Conservation (phyloP, 1,140 invertebrate species). For the Leptinotarsa texana region DNA sequence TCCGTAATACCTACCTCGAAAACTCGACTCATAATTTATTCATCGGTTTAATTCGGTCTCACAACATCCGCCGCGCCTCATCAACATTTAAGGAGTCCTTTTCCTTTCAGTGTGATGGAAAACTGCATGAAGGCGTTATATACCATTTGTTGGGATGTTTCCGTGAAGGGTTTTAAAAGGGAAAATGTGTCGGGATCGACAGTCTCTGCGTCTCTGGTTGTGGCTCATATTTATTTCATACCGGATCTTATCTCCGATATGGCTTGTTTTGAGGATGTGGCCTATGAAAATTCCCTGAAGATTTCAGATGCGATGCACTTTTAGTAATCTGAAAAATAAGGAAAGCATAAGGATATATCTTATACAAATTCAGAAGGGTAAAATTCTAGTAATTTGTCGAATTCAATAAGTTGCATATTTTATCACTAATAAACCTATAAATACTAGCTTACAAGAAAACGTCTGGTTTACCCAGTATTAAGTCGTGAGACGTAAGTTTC, state of each 20-base stretch:
- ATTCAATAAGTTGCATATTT: too few relatives aligned
- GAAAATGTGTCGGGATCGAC: conserved; percentile 6
- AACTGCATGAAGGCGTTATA: conserved; percentile 31
- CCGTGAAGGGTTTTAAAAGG: conserved; percentile 3
- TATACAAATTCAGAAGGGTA: too few relatives aligned
- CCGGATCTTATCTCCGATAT: not conserved
- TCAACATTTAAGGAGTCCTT: conserved; percentile 35
- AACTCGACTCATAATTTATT: conserved; percentile 33
- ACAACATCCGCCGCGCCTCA: conserved; percentile 27
- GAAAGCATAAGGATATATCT: too few relatives aligned
- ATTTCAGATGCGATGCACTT: too few relatives aligned
- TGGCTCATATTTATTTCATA: not conserved
- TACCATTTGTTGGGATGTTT: conserved; percentile 3
- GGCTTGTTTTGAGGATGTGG: too few relatives aligned
- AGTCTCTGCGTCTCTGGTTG: not conserved
- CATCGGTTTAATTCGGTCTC: conserved; percentile 36
- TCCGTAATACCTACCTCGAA: conserved; percentile 19
- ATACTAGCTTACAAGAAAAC: too few relatives aligned
- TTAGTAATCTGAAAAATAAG: too few relatives aligned
- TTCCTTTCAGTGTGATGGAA: conserved; percentile 29
- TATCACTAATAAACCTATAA: too few relatives aligned
- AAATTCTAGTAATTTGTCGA: too few relatives aligned
- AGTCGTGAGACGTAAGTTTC: too few relatives aligned
- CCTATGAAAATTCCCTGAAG: too few relatives aligned
- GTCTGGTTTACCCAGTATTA: too few relatives aligned